These are phyloP conservation scores for Pararge aegeria DNA, from an alignment of 1,140 invertebrate genomes.

Conservation along the genomic window DNA sequence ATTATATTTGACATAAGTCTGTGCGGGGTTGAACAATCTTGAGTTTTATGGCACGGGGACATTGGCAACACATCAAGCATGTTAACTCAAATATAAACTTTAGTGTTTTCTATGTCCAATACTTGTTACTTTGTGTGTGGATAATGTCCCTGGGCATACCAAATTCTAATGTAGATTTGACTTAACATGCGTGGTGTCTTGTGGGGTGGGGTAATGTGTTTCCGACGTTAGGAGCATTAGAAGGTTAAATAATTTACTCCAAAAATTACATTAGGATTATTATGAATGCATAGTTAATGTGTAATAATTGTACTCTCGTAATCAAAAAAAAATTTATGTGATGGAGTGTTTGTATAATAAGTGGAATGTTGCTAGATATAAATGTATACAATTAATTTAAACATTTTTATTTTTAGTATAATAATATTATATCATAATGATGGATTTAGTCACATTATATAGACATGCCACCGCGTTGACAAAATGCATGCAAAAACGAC, in stretches of 20 bases:
- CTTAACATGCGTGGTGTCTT: too few relatives aligned
- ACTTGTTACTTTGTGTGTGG: too few relatives aligned
- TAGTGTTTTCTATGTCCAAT: too few relatives aligned
- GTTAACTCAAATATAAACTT: too few relatives aligned
- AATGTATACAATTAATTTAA: conserved; percentile 66
- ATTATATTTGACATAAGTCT: conserved; percentile 16
- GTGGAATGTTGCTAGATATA: conserved; percentile 46
- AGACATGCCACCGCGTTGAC: background rate
- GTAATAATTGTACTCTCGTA: conserved; percentile 41
- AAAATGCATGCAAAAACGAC: background rate
- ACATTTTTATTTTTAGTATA: conserved; percentile 36
- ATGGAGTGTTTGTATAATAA: conserved; percentile 50
- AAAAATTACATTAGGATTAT: conserved; percentile 69
- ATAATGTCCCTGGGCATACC: too few relatives aligned
- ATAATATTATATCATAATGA: conserved; percentile 12
- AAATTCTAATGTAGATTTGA: too few relatives aligned
- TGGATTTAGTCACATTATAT: conserved; percentile 3
- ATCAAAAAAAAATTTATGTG: conserved; percentile 56
- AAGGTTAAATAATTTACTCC: conserved; percentile 62
- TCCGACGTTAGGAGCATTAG: conserved; percentile 42
- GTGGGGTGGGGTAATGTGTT: too few relatives aligned
- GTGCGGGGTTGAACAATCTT: conserved; percentile 57
- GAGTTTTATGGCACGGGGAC: conserved; percentile 5
- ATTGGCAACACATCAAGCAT: too few relatives aligned
- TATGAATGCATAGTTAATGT: conserved; percentile 66